Percentiles rank a stretch among this genome's conserved stretches.
Conservation (phyloP, 2,113 vertebrate species). For the Sula dactylatra region DNA sequence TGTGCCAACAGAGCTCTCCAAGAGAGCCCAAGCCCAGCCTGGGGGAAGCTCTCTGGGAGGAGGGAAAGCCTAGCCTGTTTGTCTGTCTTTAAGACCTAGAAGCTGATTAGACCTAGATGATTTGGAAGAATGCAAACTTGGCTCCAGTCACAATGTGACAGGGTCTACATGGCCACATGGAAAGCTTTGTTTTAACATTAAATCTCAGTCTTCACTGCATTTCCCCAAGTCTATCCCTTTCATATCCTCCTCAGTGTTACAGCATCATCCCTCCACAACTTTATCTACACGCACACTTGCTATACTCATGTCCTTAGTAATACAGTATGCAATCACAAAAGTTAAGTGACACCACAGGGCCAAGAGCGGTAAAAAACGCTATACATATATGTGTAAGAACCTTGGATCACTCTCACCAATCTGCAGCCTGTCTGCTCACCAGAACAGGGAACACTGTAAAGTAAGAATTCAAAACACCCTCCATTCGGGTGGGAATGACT, state of each 20-base stretch:
- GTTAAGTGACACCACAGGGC: neutral
- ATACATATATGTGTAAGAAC: rapidly evolving
- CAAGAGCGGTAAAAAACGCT: neutral
- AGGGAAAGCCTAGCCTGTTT: neutral
- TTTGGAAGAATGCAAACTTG: neutral
- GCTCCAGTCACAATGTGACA: neutral
- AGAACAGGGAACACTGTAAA: neutral
- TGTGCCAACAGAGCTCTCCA: neutral
- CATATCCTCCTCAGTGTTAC: neutral
- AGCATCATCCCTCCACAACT: neutral
- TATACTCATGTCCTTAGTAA: neutral
- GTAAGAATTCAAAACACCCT: neutral
- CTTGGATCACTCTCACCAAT: neutral
- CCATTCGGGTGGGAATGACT: neutral
- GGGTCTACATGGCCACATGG: neutral
- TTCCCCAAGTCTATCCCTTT: neutral
- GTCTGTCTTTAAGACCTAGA: neutral
- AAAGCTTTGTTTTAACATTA: neutral
- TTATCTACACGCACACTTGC: neutral
- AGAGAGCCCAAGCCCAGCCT: neutral
- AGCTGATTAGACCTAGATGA: neutral
- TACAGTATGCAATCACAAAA: neutral
- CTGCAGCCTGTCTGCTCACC: neutral
- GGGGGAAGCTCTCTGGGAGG: neutral
- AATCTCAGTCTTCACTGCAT: neutral